Conservation (phyloP, 1,140 invertebrate genomes). For the Andrena cerasifolii region DNA sequence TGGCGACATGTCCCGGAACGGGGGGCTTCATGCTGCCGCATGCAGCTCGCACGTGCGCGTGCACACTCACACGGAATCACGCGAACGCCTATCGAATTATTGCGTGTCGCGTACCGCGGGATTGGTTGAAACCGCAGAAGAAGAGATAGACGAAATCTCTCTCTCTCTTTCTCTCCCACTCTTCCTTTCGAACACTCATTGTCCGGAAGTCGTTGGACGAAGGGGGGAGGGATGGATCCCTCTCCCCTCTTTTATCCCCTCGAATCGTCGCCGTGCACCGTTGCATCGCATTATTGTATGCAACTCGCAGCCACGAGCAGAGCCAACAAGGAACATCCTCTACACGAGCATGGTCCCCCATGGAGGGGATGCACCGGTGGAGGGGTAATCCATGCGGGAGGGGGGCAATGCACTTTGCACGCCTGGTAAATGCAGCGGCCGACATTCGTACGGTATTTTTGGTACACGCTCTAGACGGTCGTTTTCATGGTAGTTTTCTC, state of each 20-base stretch:
- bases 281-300: slow-evolving; percentile 56
- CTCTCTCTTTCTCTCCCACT: slow-evolving; percentile 27
- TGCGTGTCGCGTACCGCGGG: slow-evolving; percentile 22
- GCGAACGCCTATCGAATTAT: slow-evolving; percentile 26
- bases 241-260: slow-evolving; percentile 41
- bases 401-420: slow-evolving; percentile 59
- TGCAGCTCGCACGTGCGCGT: slow-evolving; percentile 7
- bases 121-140: slow-evolving; percentile 21
- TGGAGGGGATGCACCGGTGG: slow-evolving; percentile 46
- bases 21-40: background rate
- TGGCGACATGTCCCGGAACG: background rate
- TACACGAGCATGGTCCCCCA: slow-evolving; percentile 21
- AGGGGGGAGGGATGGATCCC: slow-evolving; percentile 17
- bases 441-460: slow-evolving; percentile 47
- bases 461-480: accelerated
- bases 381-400: slow-evolving; percentile 45
- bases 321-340: slow-evolving; percentile 56
- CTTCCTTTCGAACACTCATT: slow-evolving; percentile 20
- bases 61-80: slow-evolving; percentile 10
- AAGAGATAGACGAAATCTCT: slow-evolving; percentile 30
- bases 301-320: slow-evolving; percentile 43
- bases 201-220: slow-evolving; percentile 30
- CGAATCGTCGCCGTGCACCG: slow-evolving; percentile 57
- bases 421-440: slow-evolving; percentile 20
- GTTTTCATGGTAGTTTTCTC: background rate